Base-by-base conservation (phyloP, 2,888 invertebrate species). In the Metalampra italica region DNA sequence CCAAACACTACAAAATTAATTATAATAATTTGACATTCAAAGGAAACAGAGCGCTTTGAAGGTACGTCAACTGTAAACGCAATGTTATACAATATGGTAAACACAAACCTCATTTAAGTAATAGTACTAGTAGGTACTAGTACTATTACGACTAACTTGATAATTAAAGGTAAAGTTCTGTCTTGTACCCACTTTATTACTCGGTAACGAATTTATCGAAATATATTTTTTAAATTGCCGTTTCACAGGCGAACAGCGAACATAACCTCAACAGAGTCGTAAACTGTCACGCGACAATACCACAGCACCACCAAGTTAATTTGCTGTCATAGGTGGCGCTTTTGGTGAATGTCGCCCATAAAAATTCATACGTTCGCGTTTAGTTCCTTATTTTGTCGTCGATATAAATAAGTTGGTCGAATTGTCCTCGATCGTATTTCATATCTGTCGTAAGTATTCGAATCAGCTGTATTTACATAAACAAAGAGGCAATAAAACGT, bases 401-500 rank as follows among this genome's bases (percentile, higher is more conserved):
- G 12, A n/a, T 30, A 32, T 9, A 32, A 7, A 32, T 5, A 32
- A 32, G 9, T 32, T 32, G 32, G 32, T 32, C 22, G 22, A 22
- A 32, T 11, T 32, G 8, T 11, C 8, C 4, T 11, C 8, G 32
- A 32, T 32, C 32, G 11, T 32, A 32, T 32, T 32, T 32, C 32
- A 32, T 32, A 4, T 43, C 43, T 43, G 50, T 29, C 30, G 12
- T 43, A 44, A 50, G 43, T 50, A 50, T 43, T 44, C 34, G 46
- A 46, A 32, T 40, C 34, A 32, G 34, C 38, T 48, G 44, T 50
- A 43, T 46, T 44, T 52, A 44, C 53, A 52, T 52, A 52, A 50
- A 50, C 42, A 40, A 39, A 12, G 29, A 32, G 41, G 37, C 51
- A 51, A 51, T 55, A 59, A 59, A 59, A 51, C 45, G 49, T 52